Evolutionary conservation across 2,113 vertebrate genomes (phyloP).

Genomic region (Actenoides hombroni): DNA sequence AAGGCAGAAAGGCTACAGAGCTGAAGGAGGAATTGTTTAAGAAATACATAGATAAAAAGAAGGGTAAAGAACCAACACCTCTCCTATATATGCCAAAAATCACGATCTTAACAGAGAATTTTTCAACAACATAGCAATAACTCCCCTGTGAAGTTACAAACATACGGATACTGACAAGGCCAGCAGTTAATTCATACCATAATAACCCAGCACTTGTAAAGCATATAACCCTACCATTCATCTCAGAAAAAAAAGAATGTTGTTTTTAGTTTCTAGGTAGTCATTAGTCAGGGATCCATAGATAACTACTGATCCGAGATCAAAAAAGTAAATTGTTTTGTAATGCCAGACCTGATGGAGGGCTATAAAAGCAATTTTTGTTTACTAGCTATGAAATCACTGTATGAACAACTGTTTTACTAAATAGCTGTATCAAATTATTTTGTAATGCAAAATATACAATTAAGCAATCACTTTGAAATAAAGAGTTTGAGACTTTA

Average conservation of each 20-base stretch:
- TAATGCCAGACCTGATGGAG: not conserved
- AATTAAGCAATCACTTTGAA: too few relatives aligned
- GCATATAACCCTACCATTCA: not conserved
- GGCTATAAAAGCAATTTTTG: not conserved
- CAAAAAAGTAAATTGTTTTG: not conserved
- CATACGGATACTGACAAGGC: not conserved
- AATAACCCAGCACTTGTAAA: not conserved
- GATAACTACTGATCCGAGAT: not conserved
- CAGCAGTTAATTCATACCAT: not conserved
- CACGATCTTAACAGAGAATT: not conserved
- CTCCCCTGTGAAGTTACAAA: not conserved
- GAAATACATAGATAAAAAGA: not conserved
- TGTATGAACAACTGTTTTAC: not conserved
- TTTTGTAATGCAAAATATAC: not conserved
- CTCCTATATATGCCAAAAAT: not conserved
- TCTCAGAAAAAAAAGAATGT: not conserved
- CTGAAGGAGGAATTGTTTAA: not conserved
- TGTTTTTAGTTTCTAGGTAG: not conserved
- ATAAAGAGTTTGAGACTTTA: not conserved
- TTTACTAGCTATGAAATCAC: not conserved
- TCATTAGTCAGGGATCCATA: not conserved
- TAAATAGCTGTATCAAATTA: not conserved
- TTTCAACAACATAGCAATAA: not conserved
- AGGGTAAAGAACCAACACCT: not conserved
- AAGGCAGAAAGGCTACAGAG: not conserved